These are phyloP conservation scores for Cygnus atratus DNA, from an alignment of 2,113 vertebrate genomes.

Conservation along the genomic window DNA sequence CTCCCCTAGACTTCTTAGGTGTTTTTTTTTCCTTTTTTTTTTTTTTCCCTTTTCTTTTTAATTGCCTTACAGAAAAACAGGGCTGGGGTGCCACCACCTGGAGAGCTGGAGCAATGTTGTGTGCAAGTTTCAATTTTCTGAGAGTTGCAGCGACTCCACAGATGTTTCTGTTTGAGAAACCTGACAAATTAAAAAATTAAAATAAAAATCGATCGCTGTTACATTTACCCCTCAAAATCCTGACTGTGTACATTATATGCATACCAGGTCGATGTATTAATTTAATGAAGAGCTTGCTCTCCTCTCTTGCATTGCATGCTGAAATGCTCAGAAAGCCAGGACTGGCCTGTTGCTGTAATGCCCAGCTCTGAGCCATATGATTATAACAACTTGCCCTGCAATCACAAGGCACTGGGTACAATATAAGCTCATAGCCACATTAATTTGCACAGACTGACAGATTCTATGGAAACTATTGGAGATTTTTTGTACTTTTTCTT, in stretches of 20 bases:
- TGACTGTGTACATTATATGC: rapidly evolving
- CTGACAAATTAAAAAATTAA: too few species aligned
- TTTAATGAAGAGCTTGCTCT: not conserved
- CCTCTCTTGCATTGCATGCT: rapidly evolving
- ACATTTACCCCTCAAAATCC: not conserved
- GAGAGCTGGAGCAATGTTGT: not conserved
- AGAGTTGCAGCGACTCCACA: not conserved
- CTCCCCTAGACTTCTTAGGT: not conserved
- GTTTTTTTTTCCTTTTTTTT: not conserved
- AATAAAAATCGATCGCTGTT: not conserved
- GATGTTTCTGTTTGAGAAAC: not conserved
- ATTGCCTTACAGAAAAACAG: not conserved
- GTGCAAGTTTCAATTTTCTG: not conserved
- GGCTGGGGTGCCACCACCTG: constrained; percentile 66
- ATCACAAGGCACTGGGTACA: not conserved
- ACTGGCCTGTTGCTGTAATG: not conserved
- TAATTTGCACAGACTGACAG: not conserved
- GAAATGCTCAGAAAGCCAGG: not conserved
- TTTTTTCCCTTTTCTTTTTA: not conserved
- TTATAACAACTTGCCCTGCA: not conserved
- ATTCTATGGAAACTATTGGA: not conserved
- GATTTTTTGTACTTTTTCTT: not conserved
- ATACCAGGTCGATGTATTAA: not conserved
- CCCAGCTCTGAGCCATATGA: not conserved
- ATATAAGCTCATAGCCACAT: rapidly evolving